A percentile compares a stretch with the other conserved stretches of the same genome.
phyloP scores from a whole-genome alignment of 2,797 vertebrate species.

The Urosaurus nigricauda region DNA sequence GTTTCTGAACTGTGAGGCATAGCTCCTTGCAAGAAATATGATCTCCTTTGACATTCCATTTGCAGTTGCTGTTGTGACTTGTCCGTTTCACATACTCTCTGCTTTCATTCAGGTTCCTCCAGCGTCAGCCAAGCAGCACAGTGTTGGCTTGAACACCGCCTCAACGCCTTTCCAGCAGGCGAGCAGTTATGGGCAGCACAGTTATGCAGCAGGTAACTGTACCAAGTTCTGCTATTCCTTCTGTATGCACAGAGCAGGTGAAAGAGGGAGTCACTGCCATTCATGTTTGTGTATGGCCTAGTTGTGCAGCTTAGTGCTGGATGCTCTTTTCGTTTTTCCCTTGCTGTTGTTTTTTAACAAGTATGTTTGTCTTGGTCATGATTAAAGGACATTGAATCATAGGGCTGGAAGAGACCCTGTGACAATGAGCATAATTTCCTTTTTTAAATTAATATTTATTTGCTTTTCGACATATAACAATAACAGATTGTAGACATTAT shows the following conservation, averaged over 20 bases:
- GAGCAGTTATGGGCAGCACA: slow-evolving; percentile 89
- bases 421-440: too few species aligned
- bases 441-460: too few species aligned
- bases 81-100: fast-evolving
- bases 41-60: not conserved
- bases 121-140: slow-evolving; percentile 93
- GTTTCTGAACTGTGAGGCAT: too few species aligned
- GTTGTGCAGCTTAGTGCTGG: not conserved
- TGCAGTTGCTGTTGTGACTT: not conserved
- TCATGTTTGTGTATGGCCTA: fast-evolving
- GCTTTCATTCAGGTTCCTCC: slow-evolving; percentile 83
- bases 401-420: too few species aligned
- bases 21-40: not conserved
- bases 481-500: too few species aligned
- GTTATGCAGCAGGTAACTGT: slow-evolving; percentile 89
- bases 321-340: too few species aligned
- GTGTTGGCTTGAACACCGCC: slow-evolving; percentile 86
- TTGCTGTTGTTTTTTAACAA: not conserved
- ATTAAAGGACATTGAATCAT: too few species aligned
- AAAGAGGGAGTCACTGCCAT: fast-evolving
- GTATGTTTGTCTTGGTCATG: not conserved
- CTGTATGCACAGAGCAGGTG: not conserved
- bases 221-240: too few species aligned
- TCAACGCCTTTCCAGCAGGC: slow-evolving; percentile 93
- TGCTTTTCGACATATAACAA: too few species aligned